phyloP scores from a whole-genome alignment of 2,888 invertebrate genomes.

The Zele albiditarsus region DNA sequence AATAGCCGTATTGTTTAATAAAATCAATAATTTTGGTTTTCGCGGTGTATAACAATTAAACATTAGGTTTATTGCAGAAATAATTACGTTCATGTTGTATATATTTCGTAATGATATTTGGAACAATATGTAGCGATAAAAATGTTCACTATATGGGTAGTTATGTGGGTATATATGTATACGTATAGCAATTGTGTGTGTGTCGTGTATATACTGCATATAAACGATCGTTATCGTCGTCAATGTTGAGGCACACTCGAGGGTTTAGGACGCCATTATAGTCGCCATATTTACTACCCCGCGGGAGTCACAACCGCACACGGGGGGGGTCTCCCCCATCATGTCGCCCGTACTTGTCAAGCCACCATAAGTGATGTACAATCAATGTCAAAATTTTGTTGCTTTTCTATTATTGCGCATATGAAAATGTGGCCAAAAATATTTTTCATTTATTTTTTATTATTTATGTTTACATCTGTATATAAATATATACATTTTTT shows the following conservation, averaged over 20 bases:
- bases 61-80: no score
- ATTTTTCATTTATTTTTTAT: conserved; percentile 21
- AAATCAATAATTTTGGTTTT: no score
- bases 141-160: background rate
- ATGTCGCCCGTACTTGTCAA: conserved; percentile 59
- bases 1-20: no score
- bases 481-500: background rate
- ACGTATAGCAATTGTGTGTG: background rate
- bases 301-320: conserved; percentile 56
- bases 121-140: background rate
- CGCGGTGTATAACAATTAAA: no score
- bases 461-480: background rate
- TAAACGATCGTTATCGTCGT: conserved; percentile 36
- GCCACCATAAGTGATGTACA: conserved; percentile 61
- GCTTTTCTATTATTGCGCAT: background rate
- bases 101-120: background rate
- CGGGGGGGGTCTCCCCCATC: conserved; percentile 55
- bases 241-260: conserved; percentile 27
- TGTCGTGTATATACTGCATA: background rate
- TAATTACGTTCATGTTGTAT: background rate
- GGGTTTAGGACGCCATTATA: conserved; percentile 66
- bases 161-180: background rate
- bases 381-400: conserved; percentile 54
- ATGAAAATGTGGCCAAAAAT: background rate
- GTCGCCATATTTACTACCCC: conserved; percentile 70